Evolutionary conservation across 2,113 vertebrate genomes (phyloP).

Genomic region (Erythrocercus mccallii): DNA sequence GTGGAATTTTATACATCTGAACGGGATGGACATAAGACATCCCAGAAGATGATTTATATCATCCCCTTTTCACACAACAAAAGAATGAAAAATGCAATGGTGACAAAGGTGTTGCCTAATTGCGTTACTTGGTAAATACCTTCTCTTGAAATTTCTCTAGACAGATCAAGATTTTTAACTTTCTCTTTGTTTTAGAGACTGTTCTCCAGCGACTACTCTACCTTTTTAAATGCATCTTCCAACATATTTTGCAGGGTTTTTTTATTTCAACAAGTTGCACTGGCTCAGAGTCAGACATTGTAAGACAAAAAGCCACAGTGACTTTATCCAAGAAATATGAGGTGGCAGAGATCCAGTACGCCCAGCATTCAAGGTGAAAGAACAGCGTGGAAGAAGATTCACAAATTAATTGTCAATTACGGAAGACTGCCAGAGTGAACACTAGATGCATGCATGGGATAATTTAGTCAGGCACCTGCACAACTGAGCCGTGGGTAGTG

Average conservation of each 20-base stretch:
- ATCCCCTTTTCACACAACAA: not conserved
- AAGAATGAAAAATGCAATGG: not conserved
- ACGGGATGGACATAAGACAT: conserved; percentile 1
- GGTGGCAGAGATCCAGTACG: conserved; percentile 52
- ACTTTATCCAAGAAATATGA: conserved; percentile 58
- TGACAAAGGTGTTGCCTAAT: conserved; percentile 21
- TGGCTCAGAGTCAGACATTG: not conserved
- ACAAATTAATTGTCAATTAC: conserved; percentile 63
- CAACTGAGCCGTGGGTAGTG: not conserved
- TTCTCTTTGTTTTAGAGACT: not conserved
- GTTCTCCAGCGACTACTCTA: not conserved
- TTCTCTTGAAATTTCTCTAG: not conserved
- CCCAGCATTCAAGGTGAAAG: conserved; percentile 57
- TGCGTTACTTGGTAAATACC: not conserved
- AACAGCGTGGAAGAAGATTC: conserved; percentile 38
- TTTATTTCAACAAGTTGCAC: not conserved
- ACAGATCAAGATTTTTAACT: not conserved
- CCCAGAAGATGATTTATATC: conserved; percentile 3
- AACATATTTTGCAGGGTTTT: not conserved
- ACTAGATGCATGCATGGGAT: conserved; percentile 24
- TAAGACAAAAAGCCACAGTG: conserved; percentile 38
- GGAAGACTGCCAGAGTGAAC: conserved; percentile 1
- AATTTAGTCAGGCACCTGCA: conserved; percentile 44
- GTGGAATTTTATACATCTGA: conserved; percentile 50
- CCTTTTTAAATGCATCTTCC: not conserved